Evolutionary conservation across 2,797 vertebrate genomes (phyloP).

Genomic region (Ceryle rudis): DNA sequence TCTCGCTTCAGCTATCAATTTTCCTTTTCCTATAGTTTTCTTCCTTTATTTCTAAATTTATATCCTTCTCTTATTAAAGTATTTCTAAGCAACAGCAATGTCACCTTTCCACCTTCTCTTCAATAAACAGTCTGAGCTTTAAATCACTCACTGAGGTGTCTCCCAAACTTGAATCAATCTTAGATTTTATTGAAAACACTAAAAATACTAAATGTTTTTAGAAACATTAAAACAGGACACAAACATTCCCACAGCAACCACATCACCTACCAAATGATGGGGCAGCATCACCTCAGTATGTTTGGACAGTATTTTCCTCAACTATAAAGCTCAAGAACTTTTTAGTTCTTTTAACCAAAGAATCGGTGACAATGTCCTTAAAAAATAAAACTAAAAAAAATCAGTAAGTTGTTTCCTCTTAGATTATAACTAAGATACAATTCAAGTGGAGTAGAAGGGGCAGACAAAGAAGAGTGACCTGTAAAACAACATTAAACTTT

Average conservation of each 20-base stretch:
- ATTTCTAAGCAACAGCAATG: conserved; percentile 49
- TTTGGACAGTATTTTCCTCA: not conserved
- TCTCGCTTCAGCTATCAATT: conserved; percentile 46
- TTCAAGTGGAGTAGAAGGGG: not conserved
- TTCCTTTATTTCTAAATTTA: conserved; percentile 27
- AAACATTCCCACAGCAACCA: not conserved
- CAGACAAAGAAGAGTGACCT: not conserved
- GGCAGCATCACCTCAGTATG: not conserved
- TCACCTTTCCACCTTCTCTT: conserved; percentile 41
- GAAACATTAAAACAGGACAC: not conserved
- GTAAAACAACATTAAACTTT: not conserved
- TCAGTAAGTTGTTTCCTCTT: not conserved
- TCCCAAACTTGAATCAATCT: not conserved
- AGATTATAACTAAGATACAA: not conserved
- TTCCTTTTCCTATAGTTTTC: conserved; percentile 39
- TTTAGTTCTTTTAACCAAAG: not conserved
- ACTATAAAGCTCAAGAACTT: not conserved
- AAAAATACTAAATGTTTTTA: not conserved
- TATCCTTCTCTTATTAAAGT: conserved; percentile 49
- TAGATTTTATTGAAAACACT: not conserved
- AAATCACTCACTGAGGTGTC: not conserved
- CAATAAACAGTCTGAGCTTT: conserved; percentile 27
- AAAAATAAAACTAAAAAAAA: not conserved
- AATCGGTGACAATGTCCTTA: not conserved
- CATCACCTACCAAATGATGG: not conserved